These are phyloP conservation scores for Urophycis tenuis DNA, from an alignment of 2,797 vertebrate species.

Conservation along the genomic window DNA sequence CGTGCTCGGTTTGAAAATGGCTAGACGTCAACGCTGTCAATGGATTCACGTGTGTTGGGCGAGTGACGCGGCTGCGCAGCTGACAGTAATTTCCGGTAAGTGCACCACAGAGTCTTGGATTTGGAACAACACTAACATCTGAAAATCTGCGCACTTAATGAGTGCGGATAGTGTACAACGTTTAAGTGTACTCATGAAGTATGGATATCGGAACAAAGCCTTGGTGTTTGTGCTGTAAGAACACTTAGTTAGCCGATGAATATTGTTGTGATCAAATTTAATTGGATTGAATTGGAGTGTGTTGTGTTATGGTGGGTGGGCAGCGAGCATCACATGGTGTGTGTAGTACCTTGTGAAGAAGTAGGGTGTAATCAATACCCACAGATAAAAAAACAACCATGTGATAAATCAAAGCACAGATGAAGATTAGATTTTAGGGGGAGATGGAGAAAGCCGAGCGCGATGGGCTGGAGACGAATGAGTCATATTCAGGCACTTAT, in stretches of 20 bases:
- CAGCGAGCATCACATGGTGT: background rate
- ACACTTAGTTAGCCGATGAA: background rate
- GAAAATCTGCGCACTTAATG: too few relatives aligned
- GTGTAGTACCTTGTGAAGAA: background rate
- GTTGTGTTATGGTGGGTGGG: background rate
- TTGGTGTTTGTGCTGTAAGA: too few relatives aligned
- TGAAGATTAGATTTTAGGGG: background rate
- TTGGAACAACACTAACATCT: too few relatives aligned
- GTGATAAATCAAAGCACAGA: background rate
- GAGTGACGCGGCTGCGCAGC: too few relatives aligned
- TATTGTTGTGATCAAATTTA: background rate
- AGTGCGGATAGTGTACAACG: too few relatives aligned
- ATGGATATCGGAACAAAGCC: too few relatives aligned
- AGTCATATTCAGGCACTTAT: background rate
- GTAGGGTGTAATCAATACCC: background rate
- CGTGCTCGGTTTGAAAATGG: too few relatives aligned
- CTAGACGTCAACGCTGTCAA: too few relatives aligned
- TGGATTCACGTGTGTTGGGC: too few relatives aligned
- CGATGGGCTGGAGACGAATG: background rate
- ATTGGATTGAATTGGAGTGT: background rate
- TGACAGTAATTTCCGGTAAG: too few relatives aligned
- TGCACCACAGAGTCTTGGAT: too few relatives aligned
- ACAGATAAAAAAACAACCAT: background rate
- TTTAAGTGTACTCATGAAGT: too few relatives aligned
- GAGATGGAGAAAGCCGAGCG: background rate